A percentile compares a stretch with the other conserved stretches of the same genome.
phyloP scores from a whole-genome alignment of 2,888 invertebrate genomes.

The Endotricha flammealis region DNA sequence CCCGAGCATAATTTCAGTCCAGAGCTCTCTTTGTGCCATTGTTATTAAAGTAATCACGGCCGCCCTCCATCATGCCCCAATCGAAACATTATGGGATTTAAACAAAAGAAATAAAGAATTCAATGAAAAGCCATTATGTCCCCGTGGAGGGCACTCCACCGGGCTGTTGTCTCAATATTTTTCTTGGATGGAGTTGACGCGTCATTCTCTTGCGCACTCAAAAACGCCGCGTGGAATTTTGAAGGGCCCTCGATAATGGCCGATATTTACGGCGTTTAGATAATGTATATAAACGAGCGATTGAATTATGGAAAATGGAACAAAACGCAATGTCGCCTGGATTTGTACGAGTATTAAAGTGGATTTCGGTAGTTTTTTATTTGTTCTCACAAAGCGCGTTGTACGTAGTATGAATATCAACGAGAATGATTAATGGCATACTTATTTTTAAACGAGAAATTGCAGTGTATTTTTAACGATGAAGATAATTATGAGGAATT shows the following conservation, averaged over 20 bases:
- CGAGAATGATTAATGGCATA: slow-evolving; percentile 9
- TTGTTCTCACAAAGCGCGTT: slow-evolving; percentile 9
- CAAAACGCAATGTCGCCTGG: slow-evolving; percentile 48
- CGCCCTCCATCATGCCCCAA: slow-evolving; percentile 71
- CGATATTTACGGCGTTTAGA: slow-evolving; percentile 73
- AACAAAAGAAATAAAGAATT: slow-evolving; percentile 76
- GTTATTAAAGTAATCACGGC: slow-evolving; percentile 77
- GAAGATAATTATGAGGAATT: too few relatives aligned
- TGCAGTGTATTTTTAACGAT: too few relatives aligned
- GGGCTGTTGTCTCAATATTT: slow-evolving; percentile 75
- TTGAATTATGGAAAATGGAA: slow-evolving; percentile 61
- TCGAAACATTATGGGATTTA: slow-evolving; percentile 77
- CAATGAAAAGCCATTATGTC: slow-evolving; percentile 77
- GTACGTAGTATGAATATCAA: slow-evolving; percentile 9
- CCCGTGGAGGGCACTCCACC: slow-evolving; percentile 60
- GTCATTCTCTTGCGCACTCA: slow-evolving; percentile 68
- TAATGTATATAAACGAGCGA: slow-evolving; percentile 63
- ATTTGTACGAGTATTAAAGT: slow-evolving; percentile 22
- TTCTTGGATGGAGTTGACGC: slow-evolving; percentile 71
- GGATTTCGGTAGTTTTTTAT: slow-evolving; percentile 16
- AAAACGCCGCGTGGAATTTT: slow-evolving; percentile 71
- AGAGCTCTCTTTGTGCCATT: slow-evolving; percentile 73
- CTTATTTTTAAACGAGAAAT: slow-evolving; percentile 9
- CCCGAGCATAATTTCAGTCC: slow-evolving; percentile 71
- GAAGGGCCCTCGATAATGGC: slow-evolving; percentile 71